Base-by-base conservation (phyloP, 1,140 invertebrate genomes). In the Dendroctonus ponderosae region DNA sequence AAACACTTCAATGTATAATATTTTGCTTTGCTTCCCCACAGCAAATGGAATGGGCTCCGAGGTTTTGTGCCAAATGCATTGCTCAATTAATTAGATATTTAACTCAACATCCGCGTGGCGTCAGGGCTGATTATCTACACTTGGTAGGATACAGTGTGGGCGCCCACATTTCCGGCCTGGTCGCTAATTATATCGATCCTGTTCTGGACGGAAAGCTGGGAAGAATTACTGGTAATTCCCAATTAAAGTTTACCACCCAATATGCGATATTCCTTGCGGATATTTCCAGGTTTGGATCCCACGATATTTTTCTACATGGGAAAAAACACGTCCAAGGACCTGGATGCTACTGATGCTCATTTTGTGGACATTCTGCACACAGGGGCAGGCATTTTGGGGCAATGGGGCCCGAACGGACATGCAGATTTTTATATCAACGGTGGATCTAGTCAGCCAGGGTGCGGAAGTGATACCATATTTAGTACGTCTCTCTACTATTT, bases 351-450 rank as follows among this genome's bases (percentile, higher is more conserved):
- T 0, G 93, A 96, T 78, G 93, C 92, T 0, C 81, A 89, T 69
- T 94, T 95, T 77, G 92, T 95, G 15, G 92, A 95, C 78, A 87
- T 94, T 26, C 83, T 96, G 52, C 93, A 96, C 76, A 94, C 93
- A 0, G 92, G 93, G 41, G 91, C 91, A 0, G 91, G 91, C 0
- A 90, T 92, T 54, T 80, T 92, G 12, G 90, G 90, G 0, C 90
- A 92, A 74, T 92, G 90, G 90, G 90, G 91, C 3, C 89, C 90
- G 1, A 92, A 87, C 71, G 92, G 92, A 0, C 92, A 94, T 76
- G 91, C 91, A 7, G 93, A 95, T 77, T 95, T 93, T 79, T 94
- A 94, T 79, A 89, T 93, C 37, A 94, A 95, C 75, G 92, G 92
- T 7, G 93, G 92, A 41, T 91, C 89, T 46, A 89, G 89, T 71